phyloP scores from a whole-genome alignment of 2,888 invertebrate species.

The Allygus modestus region DNA sequence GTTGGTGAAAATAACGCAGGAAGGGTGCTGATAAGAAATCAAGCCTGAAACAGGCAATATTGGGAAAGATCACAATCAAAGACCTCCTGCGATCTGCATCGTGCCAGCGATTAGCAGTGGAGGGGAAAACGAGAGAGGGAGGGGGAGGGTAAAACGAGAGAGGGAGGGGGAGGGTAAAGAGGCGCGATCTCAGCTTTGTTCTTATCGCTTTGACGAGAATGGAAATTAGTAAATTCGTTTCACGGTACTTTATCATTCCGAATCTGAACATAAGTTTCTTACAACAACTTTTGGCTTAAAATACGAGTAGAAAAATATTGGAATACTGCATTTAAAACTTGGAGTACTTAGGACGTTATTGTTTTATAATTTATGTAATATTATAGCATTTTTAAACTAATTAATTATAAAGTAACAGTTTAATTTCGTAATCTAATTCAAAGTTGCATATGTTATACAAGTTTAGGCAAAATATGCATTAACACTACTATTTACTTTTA shows the following conservation, averaged over 20 bases:
- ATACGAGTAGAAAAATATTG: too few relatives aligned
- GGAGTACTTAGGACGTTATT: too few relatives aligned
- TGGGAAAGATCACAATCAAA: conserved; percentile 2
- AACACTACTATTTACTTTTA: too few relatives aligned
- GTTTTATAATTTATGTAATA: too few relatives aligned
- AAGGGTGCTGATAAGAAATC: neutral
- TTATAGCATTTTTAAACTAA: too few relatives aligned
- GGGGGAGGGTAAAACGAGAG: neutral
- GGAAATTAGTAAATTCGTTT: neutral
- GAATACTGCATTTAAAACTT: too few relatives aligned
- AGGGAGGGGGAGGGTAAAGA: neutral
- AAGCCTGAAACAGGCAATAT: conserved; percentile 20
- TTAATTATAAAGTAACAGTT: too few relatives aligned
- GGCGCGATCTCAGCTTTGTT: neutral
- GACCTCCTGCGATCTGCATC: conserved; percentile 10
- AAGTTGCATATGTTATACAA: too few relatives aligned
- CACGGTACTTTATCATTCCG: neutral
- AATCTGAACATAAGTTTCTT: neutral
- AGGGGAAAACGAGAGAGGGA: neutral
- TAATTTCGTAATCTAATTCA: too few relatives aligned
- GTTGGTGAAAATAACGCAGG: neutral
- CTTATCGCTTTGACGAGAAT: conserved; percentile 22
- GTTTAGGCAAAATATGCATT: too few relatives aligned
- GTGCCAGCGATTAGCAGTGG: neutral
- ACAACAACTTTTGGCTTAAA: too few relatives aligned